phyloP scores from a whole-genome alignment of 64 coral and sea anemone species.

The Anthopleura sola region DNA sequence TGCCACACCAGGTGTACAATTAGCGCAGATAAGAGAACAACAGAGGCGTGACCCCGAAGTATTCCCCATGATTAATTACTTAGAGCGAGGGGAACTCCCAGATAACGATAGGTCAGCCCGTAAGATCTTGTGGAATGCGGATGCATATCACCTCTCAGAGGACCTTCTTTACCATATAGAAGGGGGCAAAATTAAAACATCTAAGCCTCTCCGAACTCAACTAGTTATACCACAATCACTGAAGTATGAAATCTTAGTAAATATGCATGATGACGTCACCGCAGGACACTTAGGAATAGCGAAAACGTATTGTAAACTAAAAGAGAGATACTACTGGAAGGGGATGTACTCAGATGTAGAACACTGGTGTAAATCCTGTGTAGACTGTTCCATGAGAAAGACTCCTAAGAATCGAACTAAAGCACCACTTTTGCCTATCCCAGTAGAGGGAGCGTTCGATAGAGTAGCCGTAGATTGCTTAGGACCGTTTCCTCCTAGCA shows the following conservation, averaged over 20 bases:
- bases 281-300: conserved; percentile 13
- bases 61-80: background rate
- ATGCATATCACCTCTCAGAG: conserved; percentile 8
- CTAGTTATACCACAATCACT: conserved; percentile 4
- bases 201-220: no score
- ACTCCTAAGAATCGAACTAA: no score
- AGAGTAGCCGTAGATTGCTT: no score
- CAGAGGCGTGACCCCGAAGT: background rate
- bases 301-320: conserved; percentile 14
- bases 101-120: background rate
- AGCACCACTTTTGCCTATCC: no score
- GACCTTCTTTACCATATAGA: background rate
- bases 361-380: background rate
- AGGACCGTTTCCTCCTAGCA: no score
- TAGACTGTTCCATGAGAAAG: no score
- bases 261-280: background rate
- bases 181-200: no score
- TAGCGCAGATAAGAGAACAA: background rate
- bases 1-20: background rate
- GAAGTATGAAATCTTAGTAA: background rate
- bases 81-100: background rate
- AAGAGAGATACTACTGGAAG: conserved; percentile 1
- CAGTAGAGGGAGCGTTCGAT: no score
- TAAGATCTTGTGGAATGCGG: background rate
- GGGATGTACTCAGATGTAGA: conserved; percentile 3